Percentiles rank a stretch among this genome's conserved stretches.
Conservation (phyloP, 2,888 invertebrate species). For the Andricus quercusramuli region DNA sequence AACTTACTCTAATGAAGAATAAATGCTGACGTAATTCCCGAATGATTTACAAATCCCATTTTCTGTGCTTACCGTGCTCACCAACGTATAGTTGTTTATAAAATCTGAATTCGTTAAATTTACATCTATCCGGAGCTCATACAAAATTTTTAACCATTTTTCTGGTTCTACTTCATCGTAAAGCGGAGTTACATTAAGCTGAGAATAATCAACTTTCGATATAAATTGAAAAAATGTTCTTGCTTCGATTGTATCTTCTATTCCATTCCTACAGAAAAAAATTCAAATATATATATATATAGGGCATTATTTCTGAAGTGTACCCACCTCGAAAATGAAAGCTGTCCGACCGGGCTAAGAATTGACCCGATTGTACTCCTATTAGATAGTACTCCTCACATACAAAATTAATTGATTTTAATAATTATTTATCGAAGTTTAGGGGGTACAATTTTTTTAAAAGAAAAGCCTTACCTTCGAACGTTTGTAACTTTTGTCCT, state of each 20-base stretch:
- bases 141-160: not conserved
- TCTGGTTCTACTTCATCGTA: not conserved
- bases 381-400: no score
- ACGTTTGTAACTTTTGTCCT: no score
- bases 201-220: not conserved
- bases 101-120: no score
- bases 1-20: conserved; percentile 6
- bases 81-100: not conserved
- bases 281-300: not conserved
- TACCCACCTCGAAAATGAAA: no score
- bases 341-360: no score
- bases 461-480: no score
- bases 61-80: conserved; percentile 17
- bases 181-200: not conserved
- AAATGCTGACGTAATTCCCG: conserved; percentile 1
- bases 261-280: conserved; percentile 9
- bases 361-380: no score
- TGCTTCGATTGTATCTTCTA: not conserved
- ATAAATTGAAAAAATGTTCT: conserved; percentile 1
- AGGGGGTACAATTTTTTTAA: no score
- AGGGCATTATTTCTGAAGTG: no score
- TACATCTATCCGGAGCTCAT: not conserved
- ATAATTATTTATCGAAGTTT: no score
- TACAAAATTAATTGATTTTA: no score
- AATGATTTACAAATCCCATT: conserved; percentile 3